A percentile compares a stretch with the other conserved stretches of the same genome.
Conservation (phyloP, 1,140 invertebrate species). For the Odontomachus brunneus region DNA sequence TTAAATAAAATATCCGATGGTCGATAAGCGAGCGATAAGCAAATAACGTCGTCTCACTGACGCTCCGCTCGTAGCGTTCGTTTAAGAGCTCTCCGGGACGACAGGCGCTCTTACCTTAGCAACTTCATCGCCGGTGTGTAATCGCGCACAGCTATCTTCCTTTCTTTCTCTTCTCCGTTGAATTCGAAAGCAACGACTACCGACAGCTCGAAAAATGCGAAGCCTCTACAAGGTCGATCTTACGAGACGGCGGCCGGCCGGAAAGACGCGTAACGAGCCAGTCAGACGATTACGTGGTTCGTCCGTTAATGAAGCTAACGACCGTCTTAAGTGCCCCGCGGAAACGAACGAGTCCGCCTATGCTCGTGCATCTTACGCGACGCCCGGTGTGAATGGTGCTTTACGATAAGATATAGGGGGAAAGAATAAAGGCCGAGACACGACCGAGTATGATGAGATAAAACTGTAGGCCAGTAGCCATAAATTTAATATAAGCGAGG, state of each 20-base stretch:
- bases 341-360: slow-evolving; percentile 67
- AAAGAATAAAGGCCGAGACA: background rate
- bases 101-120: background rate
- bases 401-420: slow-evolving; percentile 24
- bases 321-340: slow-evolving; percentile 77
- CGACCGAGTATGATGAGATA: slow-evolving; percentile 1
- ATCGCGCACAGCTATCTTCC: background rate
- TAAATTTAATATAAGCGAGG: background rate
- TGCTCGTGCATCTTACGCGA: slow-evolving; percentile 54
- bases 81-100: background rate
- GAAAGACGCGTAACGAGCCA: slow-evolving; percentile 56
- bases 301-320: slow-evolving; percentile 82
- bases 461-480: background rate
- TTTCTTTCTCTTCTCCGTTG: background rate
- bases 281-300: slow-evolving; percentile 73
- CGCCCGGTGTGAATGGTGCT: slow-evolving; percentile 35
- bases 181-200: background rate
- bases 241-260: slow-evolving; percentile 13
- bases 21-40: background rate
- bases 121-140: background rate
- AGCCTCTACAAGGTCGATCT: background rate
- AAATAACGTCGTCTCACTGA: background rate
- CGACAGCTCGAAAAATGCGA: background rate
- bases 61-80: background rate
- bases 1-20: background rate